phyloP scores from a whole-genome alignment of 2,113 vertebrate genomes.

The Hipposideros armiger region DNA sequence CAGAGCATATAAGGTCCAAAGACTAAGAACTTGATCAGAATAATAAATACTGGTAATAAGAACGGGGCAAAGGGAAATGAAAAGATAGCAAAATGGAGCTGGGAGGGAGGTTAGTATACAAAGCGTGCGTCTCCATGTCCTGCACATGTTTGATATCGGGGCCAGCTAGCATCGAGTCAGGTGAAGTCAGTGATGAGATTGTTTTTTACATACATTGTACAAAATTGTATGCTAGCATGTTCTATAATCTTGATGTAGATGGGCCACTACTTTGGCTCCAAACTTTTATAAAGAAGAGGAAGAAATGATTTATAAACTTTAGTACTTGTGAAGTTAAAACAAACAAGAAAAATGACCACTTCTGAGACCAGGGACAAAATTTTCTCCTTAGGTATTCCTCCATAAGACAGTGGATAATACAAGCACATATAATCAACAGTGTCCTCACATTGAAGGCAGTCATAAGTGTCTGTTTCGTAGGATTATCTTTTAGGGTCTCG shows the following conservation, averaged over 20 bases:
- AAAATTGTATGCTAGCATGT: background rate
- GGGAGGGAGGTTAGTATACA: background rate
- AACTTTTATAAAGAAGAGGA: background rate
- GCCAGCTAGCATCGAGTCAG: background rate
- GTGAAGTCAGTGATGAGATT: background rate
- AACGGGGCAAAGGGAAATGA: background rate
- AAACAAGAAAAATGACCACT: background rate
- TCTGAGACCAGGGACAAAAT: background rate
- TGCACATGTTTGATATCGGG: background rate
- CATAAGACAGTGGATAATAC: background rate
- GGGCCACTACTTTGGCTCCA: background rate
- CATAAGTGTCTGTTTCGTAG: background rate
- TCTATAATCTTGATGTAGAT: background rate
- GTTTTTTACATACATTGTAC: background rate
- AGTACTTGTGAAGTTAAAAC: slow-evolving; percentile 35
- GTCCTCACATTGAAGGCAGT: background rate
- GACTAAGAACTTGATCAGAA: background rate
- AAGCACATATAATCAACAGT: background rate
- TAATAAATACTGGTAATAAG: background rate
- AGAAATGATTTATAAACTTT: background rate
- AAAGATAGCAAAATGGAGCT: background rate
- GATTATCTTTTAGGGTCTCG: background rate
- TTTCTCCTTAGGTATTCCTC: background rate
- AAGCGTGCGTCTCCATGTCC: background rate
- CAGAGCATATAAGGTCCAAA: background rate